Evolutionary conservation across 2,888 invertebrate species (phyloP).

Genomic region (Melitaea athalia): DNA sequence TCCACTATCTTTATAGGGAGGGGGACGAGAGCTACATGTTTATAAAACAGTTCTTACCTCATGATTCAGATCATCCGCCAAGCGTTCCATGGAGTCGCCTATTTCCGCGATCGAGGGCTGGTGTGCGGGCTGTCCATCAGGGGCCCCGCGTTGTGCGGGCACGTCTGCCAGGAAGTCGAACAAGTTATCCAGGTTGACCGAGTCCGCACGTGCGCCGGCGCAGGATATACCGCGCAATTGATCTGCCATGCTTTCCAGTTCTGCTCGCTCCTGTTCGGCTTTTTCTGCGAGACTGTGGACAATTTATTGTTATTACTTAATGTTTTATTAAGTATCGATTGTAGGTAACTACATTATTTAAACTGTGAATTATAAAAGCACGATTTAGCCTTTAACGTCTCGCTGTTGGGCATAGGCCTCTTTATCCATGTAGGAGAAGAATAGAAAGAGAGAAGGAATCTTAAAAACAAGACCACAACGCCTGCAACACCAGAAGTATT

Average conservation of each 20-base stretch:
- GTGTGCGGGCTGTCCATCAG: constrained; percentile 78
- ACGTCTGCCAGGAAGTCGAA: constrained; percentile 95
- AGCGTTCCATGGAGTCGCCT: constrained; percentile 91
- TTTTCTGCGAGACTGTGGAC: constrained; percentile 84
- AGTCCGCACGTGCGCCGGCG: constrained; percentile 82
- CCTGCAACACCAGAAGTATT: too few species aligned
- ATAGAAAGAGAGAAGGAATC: too few species aligned
- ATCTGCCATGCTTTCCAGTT: constrained; percentile 76
- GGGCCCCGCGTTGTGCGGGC: constrained; percentile 72
- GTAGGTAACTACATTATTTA: too few species aligned
- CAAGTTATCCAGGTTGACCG: constrained; percentile 93
- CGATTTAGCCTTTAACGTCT: too few species aligned
- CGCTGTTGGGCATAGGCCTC: too few species aligned
- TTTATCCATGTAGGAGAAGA: too few species aligned
- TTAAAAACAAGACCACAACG: too few species aligned
- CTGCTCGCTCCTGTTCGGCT: constrained; percentile 82
- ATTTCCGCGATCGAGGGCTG: constrained; percentile 90
- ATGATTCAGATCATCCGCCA: constrained; percentile 91
- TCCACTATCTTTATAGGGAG: too few species aligned
- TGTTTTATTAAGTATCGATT: too few species aligned
- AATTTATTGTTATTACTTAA: neutral
- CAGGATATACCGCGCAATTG: constrained; percentile 68
- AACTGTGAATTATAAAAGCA: too few species aligned
- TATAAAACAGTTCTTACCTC: constrained; percentile 76
- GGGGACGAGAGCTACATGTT: too few species aligned